Evolutionary conservation across 2,797 vertebrate genomes (phyloP).

Genomic region (Enteromius fasciolatus): DNA sequence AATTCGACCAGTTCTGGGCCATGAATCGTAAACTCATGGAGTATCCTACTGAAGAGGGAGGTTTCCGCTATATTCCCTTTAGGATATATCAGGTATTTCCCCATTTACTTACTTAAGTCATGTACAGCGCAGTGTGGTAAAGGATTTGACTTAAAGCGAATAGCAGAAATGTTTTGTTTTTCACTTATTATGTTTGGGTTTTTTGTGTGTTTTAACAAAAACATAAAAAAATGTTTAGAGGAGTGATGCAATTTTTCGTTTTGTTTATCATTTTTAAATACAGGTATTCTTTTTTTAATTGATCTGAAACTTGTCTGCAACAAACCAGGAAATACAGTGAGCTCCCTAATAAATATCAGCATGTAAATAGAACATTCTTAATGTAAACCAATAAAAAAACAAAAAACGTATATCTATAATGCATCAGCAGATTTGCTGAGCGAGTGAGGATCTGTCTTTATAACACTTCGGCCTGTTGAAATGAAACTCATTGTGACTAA

Average conservation of each 20-base stretch:
- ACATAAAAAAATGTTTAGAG: not conserved
- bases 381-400: too few species aligned
- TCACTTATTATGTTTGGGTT: not conserved
- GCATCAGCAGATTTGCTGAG: too few species aligned
- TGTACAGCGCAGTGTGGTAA: not conserved
- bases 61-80: constrained; percentile 97
- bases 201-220: not conserved
- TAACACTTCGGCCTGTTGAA: too few species aligned
- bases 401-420: too few species aligned
- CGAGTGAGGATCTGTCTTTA: too few species aligned
- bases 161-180: not conserved
- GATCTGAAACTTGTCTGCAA: not conserved
- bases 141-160: not conserved
- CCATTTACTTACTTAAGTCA: too few species aligned
- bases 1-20: constrained; percentile 99
- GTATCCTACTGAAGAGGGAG: constrained; percentile 90
- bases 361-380: too few species aligned
- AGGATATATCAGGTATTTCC: constrained; percentile 93
- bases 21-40: constrained; percentile 99
- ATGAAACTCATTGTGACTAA: too few species aligned
- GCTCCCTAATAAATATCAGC: too few species aligned
- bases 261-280: not conserved
- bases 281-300: not conserved
- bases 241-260: not conserved
- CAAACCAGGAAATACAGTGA: not conserved